Evolutionary conservation across 1,140 invertebrate species (phyloP).

Genomic region (Neodiprion fabricii): DNA sequence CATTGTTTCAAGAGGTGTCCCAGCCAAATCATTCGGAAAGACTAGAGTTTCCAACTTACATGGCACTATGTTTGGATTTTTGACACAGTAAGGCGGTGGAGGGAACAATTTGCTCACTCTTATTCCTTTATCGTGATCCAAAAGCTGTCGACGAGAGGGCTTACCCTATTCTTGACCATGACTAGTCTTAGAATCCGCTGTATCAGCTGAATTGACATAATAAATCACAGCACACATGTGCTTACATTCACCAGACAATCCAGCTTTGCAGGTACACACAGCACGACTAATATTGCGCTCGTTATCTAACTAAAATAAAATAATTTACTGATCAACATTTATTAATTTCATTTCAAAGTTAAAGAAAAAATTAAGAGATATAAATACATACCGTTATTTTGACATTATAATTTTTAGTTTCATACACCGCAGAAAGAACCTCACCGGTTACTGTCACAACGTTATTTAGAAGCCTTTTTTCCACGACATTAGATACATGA

Average conservation of each 20-base stretch:
- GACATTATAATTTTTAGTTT: conserved; percentile 19
- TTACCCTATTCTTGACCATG: conserved; percentile 26
- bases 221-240: conserved; percentile 24
- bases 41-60: neutral
- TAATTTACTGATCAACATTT: conserved; percentile 14
- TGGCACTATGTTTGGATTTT: neutral
- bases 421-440: conserved; percentile 22
- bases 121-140: conserved; percentile 24
- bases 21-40: neutral
- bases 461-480: conserved; percentile 10
- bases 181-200: conserved; percentile 20
- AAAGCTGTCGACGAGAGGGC: conserved; percentile 20
- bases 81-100: neutral
- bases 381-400: conserved; percentile 21
- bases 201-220: conserved; percentile 24
- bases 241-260: conserved; percentile 20
- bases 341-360: neutral
- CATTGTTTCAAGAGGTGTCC: conserved; percentile 10
- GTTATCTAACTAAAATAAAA: conserved; percentile 22
- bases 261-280: conserved; percentile 22
- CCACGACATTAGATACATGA: conserved; percentile 20
- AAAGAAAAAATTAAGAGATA: neutral
- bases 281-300: conserved; percentile 21
- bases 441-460: conserved; percentile 10
- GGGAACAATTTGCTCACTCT: conserved; percentile 10